Conservation (phyloP, 2,113 vertebrate species). For the Podarcis muralis region DNA sequence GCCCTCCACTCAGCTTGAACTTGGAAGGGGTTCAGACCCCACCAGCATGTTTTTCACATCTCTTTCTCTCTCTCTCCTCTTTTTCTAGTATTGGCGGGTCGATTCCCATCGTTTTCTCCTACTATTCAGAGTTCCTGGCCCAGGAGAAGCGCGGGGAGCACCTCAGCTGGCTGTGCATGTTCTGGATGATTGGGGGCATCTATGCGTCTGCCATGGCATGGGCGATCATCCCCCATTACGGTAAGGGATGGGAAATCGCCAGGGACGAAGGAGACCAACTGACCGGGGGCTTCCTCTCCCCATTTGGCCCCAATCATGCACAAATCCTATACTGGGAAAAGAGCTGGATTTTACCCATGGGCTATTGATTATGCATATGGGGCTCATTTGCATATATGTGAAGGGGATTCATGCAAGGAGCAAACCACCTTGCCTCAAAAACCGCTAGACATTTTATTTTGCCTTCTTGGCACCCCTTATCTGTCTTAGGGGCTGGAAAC, state of each 20-base stretch:
- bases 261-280: background rate
- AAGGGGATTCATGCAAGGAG: background rate
- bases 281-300: background rate
- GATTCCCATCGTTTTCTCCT: slow-evolving; percentile 97
- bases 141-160: slow-evolving; percentile 98
- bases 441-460: background rate
- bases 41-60: background rate
- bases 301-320: rapidly evolving
- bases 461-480: background rate
- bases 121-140: slow-evolving; percentile 97
- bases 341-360: background rate
- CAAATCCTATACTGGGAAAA: background rate
- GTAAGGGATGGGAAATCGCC: slow-evolving; percentile 63
- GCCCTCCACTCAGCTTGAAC: too few species aligned
- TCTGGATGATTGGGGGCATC: slow-evolving; percentile 99
- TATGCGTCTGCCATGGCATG: slow-evolving; percentile 98
- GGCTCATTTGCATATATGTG: background rate
- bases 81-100: slow-evolving; percentile 90
- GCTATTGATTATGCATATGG: background rate
- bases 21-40: background rate
- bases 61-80: slow-evolving; percentile 13
- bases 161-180: slow-evolving; percentile 99
- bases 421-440: too few species aligned
- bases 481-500: background rate
- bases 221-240: slow-evolving; percentile 98